Percentiles rank a stretch among this genome's conserved stretches.
These are phyloP conservation scores for Cryptus viduatorius DNA, from an alignment of 2,888 invertebrate genomes.

Conservation along the genomic window DNA sequence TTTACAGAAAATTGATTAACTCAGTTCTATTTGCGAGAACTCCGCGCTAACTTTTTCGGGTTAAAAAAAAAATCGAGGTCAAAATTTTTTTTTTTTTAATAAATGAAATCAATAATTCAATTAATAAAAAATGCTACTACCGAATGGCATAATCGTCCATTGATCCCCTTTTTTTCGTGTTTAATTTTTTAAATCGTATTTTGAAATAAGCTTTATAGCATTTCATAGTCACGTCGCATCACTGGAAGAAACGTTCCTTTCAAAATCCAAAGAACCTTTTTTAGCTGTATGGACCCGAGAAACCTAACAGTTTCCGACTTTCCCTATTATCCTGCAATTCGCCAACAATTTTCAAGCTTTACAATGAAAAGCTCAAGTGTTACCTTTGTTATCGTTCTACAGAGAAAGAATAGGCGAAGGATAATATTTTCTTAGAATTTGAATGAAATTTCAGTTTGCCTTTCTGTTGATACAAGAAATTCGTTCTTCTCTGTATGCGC, in stretches of 20 bases:
- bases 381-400: background rate
- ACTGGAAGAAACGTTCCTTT: background rate
- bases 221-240: background rate
- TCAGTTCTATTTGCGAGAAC: background rate
- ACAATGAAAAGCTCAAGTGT: background rate
- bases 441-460: background rate
- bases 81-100: background rate
- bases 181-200: too few species aligned
- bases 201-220: background rate
- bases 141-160: too few species aligned
- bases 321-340: background rate
- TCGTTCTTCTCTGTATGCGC: background rate
- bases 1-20: background rate
- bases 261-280: background rate
- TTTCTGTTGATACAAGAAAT: conserved; percentile 17
- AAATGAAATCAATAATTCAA: background rate
- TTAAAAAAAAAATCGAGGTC: background rate
- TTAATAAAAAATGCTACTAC: too few species aligned
- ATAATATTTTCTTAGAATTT: conserved; percentile 15
- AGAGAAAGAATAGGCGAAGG: background rate
- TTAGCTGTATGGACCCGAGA: background rate
- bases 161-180: too few species aligned
- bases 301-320: background rate
- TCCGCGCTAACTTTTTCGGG: background rate
- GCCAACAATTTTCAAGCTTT: background rate